Conservation (phyloP, 2,888 invertebrate genomes). For the Drymonia ruficornis region DNA sequence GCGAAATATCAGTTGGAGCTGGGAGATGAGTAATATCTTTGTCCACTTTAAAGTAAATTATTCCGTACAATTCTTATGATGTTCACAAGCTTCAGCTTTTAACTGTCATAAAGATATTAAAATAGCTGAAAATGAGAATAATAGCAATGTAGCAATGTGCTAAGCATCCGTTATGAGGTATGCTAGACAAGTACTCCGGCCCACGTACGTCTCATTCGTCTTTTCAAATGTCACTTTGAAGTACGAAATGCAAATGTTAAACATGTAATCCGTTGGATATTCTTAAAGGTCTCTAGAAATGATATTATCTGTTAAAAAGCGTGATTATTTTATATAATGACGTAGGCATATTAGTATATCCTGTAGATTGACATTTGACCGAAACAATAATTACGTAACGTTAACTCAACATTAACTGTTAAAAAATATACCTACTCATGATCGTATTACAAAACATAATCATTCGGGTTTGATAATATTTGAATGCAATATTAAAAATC, state of each 20-base stretch:
- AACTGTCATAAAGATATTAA: not conserved
- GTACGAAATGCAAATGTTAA: conserved; percentile 13
- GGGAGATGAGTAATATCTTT: not conserved
- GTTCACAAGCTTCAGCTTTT: too few relatives aligned
- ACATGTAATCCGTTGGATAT: conserved; percentile 3
- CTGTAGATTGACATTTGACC: conserved; percentile 23
- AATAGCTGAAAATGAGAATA: not conserved
- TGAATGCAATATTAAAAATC: too few relatives aligned
- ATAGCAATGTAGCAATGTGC: not conserved
- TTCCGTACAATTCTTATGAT: too few relatives aligned
- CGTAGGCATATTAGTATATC: conserved; percentile 15
- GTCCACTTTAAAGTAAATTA: not conserved
- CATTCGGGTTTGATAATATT: conserved; percentile 1
- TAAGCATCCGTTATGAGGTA: conserved; percentile 4
- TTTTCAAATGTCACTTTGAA: conserved; percentile 17
- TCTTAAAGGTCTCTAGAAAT: conserved; percentile 5
- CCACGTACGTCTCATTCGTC: conserved; percentile 12
- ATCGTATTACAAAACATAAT: conserved; percentile 9
- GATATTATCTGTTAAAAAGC: not conserved
- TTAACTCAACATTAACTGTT: conserved; percentile 16
- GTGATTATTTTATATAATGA: conserved; percentile 15
- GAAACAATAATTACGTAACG: conserved; percentile 18
- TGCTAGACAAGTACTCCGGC: conserved; percentile 16
- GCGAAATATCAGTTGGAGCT: conserved; percentile 8
- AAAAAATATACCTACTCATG: conserved; percentile 13